These are phyloP conservation scores for Gymnothorax javanicus DNA, from an alignment of 2,797 vertebrate genomes.

Conservation along the genomic window DNA sequence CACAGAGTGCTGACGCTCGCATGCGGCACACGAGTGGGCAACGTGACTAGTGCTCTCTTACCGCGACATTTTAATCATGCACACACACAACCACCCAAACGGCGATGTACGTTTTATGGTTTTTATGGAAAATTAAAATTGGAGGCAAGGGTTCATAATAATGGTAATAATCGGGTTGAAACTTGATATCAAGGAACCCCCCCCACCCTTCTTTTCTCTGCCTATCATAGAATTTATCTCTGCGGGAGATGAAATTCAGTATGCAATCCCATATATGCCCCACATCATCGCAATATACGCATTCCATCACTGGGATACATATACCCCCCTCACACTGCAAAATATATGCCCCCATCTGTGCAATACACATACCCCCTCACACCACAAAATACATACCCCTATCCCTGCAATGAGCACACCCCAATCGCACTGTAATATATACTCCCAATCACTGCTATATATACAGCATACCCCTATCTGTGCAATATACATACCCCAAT, in stretches of 20 bases:
- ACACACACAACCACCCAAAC: not conserved
- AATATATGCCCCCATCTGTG: no score
- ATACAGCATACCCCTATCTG: no score
- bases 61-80: slow-evolving; percentile 2
- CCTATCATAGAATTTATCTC: slow-evolving; percentile 81
- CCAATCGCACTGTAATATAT: no score
- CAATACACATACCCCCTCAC: not conserved
- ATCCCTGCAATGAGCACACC: no score
- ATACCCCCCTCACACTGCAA: no score
- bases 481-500: no score
- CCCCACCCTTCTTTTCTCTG: slow-evolving; percentile 28
- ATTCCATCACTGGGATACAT: no score
- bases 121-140: slow-evolving; percentile 68
- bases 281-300: not conserved
- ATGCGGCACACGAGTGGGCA: slow-evolving; percentile 39
- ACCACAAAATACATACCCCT: no score
- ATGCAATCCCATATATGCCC: slow-evolving; percentile 73
- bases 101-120: not conserved
- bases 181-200: slow-evolving; percentile 53
- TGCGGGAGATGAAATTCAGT: slow-evolving; percentile 91
- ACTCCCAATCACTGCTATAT: no score
- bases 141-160: slow-evolving; percentile 39
- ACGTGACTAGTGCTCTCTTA: not conserved
- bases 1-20: slow-evolving; percentile 1
- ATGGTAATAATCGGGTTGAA: slow-evolving; percentile 50